Evolutionary conservation across 2,113 vertebrate genomes (phyloP), one percentile per base, ranked within the genome.

Genomic region (Alces alces): DNA sequence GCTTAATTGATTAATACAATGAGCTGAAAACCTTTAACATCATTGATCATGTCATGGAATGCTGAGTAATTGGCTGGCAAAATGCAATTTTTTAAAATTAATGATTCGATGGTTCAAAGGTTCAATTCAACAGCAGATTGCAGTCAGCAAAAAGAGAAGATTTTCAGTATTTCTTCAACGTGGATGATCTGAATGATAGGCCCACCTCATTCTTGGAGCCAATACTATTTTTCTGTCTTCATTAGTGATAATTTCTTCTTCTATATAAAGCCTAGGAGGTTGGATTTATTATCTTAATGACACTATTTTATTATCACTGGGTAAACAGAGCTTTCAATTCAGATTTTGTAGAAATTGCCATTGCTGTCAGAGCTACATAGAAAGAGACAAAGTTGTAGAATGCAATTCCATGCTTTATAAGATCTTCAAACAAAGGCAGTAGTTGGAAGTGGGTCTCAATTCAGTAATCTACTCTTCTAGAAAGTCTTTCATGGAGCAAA

Each of bases 11-110:
- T 99, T 99, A 98, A 98, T 98, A 98, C 95, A 98, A 98, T 76
- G 87, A 98, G 90, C 96, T 98, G 97, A 98, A 98, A 98, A 98
- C 97, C 98, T 98, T 98, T 97, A 98, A 97, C 97, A 98, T 98
- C 98, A 98, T 99, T 98, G 98, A 98, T 99, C 98, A 97, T 99
- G 98, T 98, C 98, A 98, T 25, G 27, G 98, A 98, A 96, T 98
- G 97, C 98, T 98, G 98, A 99, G 97, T 98, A 99, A 98, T 97
- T 98, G 97, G 95, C 97, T 97, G 91, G 96, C 96, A 98, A 98
- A 98, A 93, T 97, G 97, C 39, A 5, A 79, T 98, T 97, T 98
- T 98, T 98, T 88, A 19, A 98, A 98, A 98, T 93, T 98, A 98
- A 98, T 98, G 98, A 98, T 91, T 98, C 95, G 73, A 12, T 96